These are phyloP conservation scores for Rhynchomys soricoides DNA, from an alignment of 2,113 vertebrate species.

Conservation along the genomic window DNA sequence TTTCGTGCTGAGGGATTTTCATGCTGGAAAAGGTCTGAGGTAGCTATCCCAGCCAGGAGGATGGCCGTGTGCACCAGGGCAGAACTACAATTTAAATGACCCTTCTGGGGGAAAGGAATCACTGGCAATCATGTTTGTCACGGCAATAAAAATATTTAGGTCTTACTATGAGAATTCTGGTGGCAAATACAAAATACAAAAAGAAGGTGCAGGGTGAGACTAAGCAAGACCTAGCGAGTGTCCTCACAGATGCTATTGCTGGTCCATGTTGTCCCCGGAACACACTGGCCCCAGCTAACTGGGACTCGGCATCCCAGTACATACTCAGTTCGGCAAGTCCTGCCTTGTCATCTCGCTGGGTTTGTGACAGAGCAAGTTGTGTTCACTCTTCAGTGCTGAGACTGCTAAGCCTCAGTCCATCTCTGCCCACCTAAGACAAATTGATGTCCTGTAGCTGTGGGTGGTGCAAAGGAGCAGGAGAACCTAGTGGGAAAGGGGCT, in stretches of 20 bases:
- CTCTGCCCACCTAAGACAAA: neutral
- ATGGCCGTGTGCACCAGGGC: accelerated
- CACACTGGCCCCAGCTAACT: neutral
- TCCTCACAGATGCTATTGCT: accelerated
- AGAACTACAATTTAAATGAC: neutral
- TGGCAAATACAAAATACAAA: neutral
- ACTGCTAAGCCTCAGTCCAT: too few relatives aligned
- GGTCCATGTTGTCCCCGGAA: accelerated
- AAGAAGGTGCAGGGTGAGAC: neutral
- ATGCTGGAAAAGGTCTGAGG: neutral
- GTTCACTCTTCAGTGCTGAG: neutral
- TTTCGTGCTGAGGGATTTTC: neutral
- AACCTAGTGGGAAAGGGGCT: too few relatives aligned
- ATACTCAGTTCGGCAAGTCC: neutral
- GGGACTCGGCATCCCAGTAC: neutral
- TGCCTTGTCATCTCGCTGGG: neutral
- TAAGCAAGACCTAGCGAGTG: too few relatives aligned
- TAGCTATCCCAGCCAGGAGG: too few relatives aligned
- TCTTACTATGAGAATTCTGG: neutral
- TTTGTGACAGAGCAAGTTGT: too few relatives aligned
- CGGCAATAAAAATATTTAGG: neutral
- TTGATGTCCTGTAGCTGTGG: accelerated
- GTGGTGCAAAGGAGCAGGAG: neutral
- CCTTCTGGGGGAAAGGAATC: too few relatives aligned
- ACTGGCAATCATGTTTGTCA: neutral